Evolutionary conservation across 64 coral and sea anemone genomes (phyloP).

Genomic region (Porites lutea): DNA sequence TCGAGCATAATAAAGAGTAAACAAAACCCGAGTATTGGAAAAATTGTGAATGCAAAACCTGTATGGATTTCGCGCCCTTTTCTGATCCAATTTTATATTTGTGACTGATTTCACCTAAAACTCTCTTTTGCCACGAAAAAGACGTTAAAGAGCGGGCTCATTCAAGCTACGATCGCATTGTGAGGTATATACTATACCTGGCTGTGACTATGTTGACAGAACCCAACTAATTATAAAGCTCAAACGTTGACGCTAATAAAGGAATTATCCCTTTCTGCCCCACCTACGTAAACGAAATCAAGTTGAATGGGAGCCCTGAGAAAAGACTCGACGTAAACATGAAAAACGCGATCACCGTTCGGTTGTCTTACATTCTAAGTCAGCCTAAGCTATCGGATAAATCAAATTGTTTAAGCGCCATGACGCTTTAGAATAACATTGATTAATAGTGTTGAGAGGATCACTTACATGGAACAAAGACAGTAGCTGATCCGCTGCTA

Average conservation of each 20-base stretch:
- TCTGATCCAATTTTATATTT: too few relatives aligned
- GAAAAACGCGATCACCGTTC: background rate
- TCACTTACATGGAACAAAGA: slow-evolving; percentile 43
- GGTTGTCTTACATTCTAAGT: too few relatives aligned
- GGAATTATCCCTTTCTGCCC: background rate
- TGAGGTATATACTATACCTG: too few relatives aligned
- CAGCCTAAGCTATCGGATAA: background rate
- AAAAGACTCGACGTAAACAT: background rate
- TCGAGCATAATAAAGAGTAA: too few relatives aligned
- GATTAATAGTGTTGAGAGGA: slow-evolving; percentile 5
- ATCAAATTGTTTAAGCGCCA: background rate
- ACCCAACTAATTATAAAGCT: background rate
- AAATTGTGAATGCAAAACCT: too few relatives aligned
- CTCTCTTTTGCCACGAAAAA: too few relatives aligned
- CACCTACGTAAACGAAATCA: background rate
- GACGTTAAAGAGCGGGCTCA: too few relatives aligned
- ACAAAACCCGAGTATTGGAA: too few relatives aligned
- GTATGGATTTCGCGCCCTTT: too few relatives aligned
- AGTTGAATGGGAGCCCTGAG: background rate
- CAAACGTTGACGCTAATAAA: background rate
- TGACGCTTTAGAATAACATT: background rate
- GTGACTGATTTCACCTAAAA: too few relatives aligned
- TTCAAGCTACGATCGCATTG: too few relatives aligned
- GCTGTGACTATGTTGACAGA: background rate
- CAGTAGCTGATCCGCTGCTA: background rate